These are phyloP conservation scores for Hemithea aestivaria DNA, from an alignment of 2,888 invertebrate genomes.

Conservation along the genomic window DNA sequence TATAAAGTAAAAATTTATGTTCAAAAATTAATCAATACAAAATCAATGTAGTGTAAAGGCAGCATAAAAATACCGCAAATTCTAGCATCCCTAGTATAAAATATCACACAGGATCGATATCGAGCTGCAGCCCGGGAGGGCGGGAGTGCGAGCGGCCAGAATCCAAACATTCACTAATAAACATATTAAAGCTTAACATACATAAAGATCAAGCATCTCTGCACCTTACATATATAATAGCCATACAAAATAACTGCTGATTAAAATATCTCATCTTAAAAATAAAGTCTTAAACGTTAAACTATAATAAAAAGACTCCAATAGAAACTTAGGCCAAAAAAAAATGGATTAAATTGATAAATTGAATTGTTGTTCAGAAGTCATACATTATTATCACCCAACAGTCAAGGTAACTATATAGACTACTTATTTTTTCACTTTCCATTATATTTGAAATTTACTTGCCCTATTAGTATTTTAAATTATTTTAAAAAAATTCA, in stretches of 20 bases:
- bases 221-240: slow-evolving; percentile 78
- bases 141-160: slow-evolving; percentile 59
- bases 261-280: slow-evolving; percentile 79
- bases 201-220: slow-evolving; percentile 80
- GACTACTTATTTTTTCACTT: no score
- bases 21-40: slow-evolving; percentile 46
- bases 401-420: no score
- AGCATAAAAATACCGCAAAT: slow-evolving; percentile 62
- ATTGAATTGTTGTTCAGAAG: slow-evolving; percentile 66
- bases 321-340: slow-evolving; percentile 75
- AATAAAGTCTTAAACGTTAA: slow-evolving; percentile 75
- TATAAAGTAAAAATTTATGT: slow-evolving; percentile 63
- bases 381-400: no score
- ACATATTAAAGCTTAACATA: slow-evolving; percentile 80
- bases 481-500: no score
- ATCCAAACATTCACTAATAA: slow-evolving; percentile 78
- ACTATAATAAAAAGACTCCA: slow-evolving; percentile 67
- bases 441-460: no score
- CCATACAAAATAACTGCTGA: slow-evolving; percentile 78
- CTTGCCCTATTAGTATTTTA: no score
- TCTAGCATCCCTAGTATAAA: slow-evolving; percentile 68
- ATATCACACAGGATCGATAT: slow-evolving; percentile 67
- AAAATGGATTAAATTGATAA: slow-evolving; percentile 44
- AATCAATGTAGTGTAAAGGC: slow-evolving; percentile 52
- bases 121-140: slow-evolving; percentile 23